Evolutionary conservation across 2,888 invertebrate species (phyloP).

Genomic region (Pachymerium ferrugineum): DNA sequence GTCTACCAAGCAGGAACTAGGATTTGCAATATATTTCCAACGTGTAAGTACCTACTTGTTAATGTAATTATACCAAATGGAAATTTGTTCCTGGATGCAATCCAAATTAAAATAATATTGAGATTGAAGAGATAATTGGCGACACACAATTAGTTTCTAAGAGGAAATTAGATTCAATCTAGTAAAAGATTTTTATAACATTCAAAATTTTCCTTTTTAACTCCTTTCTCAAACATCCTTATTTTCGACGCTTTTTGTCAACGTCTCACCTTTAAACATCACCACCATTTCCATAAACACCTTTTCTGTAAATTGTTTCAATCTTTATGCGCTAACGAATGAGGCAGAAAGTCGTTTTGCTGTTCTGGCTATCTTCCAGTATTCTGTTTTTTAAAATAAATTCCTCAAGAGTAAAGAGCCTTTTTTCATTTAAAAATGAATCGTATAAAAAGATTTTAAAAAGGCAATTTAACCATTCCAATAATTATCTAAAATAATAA

Average conservation of each 20-base stretch:
- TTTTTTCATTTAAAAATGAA: too few relatives aligned
- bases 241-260: not conserved
- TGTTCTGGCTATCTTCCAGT: slow-evolving; percentile 6
- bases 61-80: not conserved
- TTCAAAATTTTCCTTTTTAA: not conserved
- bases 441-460: too few relatives aligned
- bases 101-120: slow-evolving; percentile 13
- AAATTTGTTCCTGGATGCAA: not conserved
- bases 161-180: not conserved
- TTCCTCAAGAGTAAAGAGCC: too few relatives aligned
- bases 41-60: not conserved
- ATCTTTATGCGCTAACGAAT: not conserved
- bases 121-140: slow-evolving; percentile 11
- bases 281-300: slow-evolving; percentile 6
- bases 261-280: not conserved
- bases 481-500: too few relatives aligned
- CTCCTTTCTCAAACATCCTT: not conserved
- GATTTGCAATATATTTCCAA: not conserved
- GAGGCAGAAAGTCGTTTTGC: slow-evolving; percentile 5
- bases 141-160: slow-evolving; percentile 6
- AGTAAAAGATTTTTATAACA: not conserved
- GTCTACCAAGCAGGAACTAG: not conserved
- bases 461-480: too few relatives aligned
- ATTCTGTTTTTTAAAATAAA: not conserved
- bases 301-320: slow-evolving; percentile 1